Conservation (phyloP, 1,140 invertebrate species). For the Subanguina moxae region DNA sequence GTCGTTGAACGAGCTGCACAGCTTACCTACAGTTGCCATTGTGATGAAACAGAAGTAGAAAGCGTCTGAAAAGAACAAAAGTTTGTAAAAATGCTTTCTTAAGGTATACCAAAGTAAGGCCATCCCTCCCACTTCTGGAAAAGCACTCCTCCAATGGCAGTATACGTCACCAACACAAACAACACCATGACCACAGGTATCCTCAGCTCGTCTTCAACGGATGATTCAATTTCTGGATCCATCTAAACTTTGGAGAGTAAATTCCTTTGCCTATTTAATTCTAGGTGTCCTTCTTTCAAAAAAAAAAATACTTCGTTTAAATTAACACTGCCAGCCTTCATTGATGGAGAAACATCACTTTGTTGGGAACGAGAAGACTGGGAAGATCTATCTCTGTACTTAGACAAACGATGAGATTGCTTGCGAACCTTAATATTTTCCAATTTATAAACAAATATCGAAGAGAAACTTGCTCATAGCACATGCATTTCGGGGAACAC, state of each 20-base stretch:
- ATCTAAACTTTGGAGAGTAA: too few relatives aligned
- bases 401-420: constrained; percentile 43
- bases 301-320: constrained; percentile 29
- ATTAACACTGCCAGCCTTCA: constrained; percentile 48
- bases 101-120: constrained; percentile 43
- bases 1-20: not conserved
- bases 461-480: too few relatives aligned
- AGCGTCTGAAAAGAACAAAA: constrained; percentile 34
- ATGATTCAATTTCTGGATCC: too few relatives aligned
- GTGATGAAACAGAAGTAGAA: constrained; percentile 60
- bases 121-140: constrained; percentile 57
- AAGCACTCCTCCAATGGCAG: constrained; percentile 53
- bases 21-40: constrained; percentile 57
- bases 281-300: too few relatives aligned
- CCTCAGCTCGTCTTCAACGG: not conserved
- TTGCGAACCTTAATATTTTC: constrained; percentile 36
- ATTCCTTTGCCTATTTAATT: too few relatives aligned
- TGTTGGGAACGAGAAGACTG: constrained; percentile 28
- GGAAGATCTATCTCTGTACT: constrained; percentile 10
- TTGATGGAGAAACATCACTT: constrained; percentile 1
- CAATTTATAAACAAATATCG: too few relatives aligned
- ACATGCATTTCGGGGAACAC: too few relatives aligned
- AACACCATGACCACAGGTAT: constrained; percentile 53
- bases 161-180: constrained; percentile 53
- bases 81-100: too few relatives aligned